Base-by-base conservation (phyloP, 2,797 vertebrate genomes). In the Heteromormyrus szaboi region DNA sequence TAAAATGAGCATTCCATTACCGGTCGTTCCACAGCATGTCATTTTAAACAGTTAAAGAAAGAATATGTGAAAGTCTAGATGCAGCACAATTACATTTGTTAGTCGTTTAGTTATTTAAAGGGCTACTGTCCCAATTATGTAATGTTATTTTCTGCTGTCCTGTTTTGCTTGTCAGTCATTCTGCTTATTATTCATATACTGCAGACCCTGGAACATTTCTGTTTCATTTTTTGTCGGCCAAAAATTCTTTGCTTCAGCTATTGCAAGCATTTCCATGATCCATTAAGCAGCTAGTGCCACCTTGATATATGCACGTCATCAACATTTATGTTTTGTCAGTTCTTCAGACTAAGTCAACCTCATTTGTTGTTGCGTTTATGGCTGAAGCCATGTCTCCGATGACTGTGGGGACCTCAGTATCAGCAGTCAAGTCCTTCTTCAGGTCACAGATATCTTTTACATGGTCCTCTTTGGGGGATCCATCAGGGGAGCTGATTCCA, bases 51-150 rank as follows among this genome's bases (percentile, higher is more conserved):
- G 93, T 94, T 91, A 94, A 92, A 93, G 95, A 95, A 96, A 95
- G 92, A 92, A 94, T 95, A 95, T 93, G 94, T 91, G 91, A 94
- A 94, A 93, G 93, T 94, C 93, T 94, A 96, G 94, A 93, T 95
- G 93, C 37, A 81, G 93, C 33, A 81, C 76, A 93, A 94, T 95
- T 94, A 94, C 92, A 93, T 92, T 94, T 94, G 90, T 93, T 93
- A 94, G 93, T 90, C 91, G 94, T 93, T 93, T 91, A 89, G 89
- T 88, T 93, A 92, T 91, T 93, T 87, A 91, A 92, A 79, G 88
- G 91, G 91, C 91, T 93, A 91, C 8, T 93, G 91, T 94, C 92
- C 92, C 91, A 95, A 93, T 93, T 88, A 94, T 93, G 25, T 65
- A 92, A 89, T 91, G 94, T 91, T 92, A 90, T 92, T 94, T 88